phyloP scores from a whole-genome alignment of 35 echinoderm and acorn worm genomes.

The Eucidaris tribuloides region DNA sequence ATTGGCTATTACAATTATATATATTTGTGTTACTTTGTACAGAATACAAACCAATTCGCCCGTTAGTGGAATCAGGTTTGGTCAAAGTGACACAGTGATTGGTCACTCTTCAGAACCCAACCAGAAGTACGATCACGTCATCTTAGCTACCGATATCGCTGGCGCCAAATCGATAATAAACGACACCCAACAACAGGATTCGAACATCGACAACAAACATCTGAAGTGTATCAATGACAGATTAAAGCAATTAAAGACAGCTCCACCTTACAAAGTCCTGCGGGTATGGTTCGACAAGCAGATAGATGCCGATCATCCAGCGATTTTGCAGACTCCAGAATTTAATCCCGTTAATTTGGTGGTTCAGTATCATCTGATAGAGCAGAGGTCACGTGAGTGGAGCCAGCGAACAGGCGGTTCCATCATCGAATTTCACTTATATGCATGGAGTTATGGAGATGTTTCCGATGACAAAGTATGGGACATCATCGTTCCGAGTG shows the following conservation, averaged over 20 bases:
- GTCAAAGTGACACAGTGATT: slow-evolving; percentile 36
- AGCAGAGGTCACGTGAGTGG: slow-evolving; percentile 68
- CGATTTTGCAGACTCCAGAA: slow-evolving; percentile 74
- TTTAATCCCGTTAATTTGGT: slow-evolving; percentile 65
- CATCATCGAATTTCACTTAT: slow-evolving; percentile 37
- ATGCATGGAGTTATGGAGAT: slow-evolving; percentile 32
- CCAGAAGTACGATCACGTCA: slow-evolving; percentile 75
- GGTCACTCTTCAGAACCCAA: slow-evolving; percentile 27
- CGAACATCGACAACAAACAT: neutral
- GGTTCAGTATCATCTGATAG: slow-evolving; percentile 71
- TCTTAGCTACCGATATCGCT: slow-evolving; percentile 56
- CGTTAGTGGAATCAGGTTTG: slow-evolving; percentile 51
- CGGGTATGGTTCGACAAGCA: slow-evolving; percentile 92
- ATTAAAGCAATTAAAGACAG: slow-evolving; percentile 38
- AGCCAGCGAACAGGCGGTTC: slow-evolving; percentile 21
- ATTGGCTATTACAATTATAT: too few species aligned
- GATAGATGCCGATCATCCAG: slow-evolving; percentile 6
- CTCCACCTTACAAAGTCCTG: slow-evolving; percentile 75
- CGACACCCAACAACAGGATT: neutral
- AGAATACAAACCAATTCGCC: slow-evolving; percentile 55
- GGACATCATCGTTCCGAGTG: slow-evolving; percentile 69
- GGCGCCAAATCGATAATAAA: slow-evolving; percentile 58
- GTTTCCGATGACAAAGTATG: slow-evolving; percentile 51
- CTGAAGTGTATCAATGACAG: slow-evolving; percentile 6
- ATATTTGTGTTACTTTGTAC: slow-evolving; percentile 21